Evolutionary conservation across 2,888 invertebrate species (phyloP), one percentile per base, ranked within the genome.

Genomic region (Papilio protenor): DNA sequence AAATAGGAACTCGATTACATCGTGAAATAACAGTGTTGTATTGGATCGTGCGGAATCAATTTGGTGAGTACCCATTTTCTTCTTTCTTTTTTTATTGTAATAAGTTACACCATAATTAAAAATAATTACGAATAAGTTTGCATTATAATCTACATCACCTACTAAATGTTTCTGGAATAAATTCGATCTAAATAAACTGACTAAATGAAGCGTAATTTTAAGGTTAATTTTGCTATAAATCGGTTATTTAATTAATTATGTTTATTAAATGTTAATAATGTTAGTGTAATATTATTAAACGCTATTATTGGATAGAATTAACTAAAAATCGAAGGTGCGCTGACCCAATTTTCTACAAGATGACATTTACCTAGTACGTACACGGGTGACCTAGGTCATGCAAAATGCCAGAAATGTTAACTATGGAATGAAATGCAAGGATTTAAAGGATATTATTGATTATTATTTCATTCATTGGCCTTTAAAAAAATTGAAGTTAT

Each of bases 21-120:
- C 64, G 75, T 70, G 70, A 77, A n/a, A 52, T 57, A 75, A 57
- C n/a, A 76, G 77, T 72, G 72, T 76, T 76, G 33, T 76, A 75
- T 75, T 72, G 78, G 78, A 78, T 72, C 57, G 78, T 78, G 77
- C 27, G 75, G 18, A 73, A 75, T 78, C 76, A 78, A 55, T 79
- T 74, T 78, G 80, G 92, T 92, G 81, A 90, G 91, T 91, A 90
- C 90, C 85, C 89, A 92, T 91, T 92, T 90, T 80, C 3, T 84
- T 79, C 83, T 79, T 84, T 84, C 84, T 84, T 83, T 85, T 89
- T 85, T 86, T 64, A 82, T 81, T 77, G 72, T 79, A 75, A 76
- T 40, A 70, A 73, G 40, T 8, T 40, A 8, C 78, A 76, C 76
- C 83, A 84, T 86, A 86, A 87, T 86, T 88, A 84, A 85, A 80